Evolutionary conservation across 2,113 vertebrate species (phyloP).

Genomic region (Panthera tigris): DNA sequence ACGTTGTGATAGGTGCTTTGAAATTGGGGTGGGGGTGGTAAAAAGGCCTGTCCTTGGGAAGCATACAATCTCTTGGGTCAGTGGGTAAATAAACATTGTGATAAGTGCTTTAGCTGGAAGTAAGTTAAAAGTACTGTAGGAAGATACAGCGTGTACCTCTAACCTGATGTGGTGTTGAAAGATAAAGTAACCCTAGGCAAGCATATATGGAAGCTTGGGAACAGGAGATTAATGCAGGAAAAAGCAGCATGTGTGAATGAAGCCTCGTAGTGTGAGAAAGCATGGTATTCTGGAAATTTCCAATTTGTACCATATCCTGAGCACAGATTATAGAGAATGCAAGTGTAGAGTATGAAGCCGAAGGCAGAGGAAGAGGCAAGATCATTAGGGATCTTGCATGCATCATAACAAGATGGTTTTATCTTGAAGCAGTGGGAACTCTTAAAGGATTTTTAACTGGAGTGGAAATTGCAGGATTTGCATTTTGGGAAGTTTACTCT

Average conservation of each 20-base stretch:
- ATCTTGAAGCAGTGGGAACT: not conserved
- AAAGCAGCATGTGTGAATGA: not conserved
- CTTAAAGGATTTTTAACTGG: not conserved
- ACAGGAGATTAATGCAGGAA: not conserved
- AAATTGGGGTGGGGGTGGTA: accelerated
- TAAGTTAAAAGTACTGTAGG: not conserved
- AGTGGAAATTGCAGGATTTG: not conserved
- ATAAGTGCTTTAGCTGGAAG: not conserved
- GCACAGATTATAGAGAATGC: not conserved
- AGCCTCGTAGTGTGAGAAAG: not conserved
- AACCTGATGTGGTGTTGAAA: not conserved
- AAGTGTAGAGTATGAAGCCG: not conserved
- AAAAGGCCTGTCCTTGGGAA: not conserved
- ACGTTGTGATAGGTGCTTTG: not conserved
- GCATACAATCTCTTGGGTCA: not conserved
- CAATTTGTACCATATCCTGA: accelerated
- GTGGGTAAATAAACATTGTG: not conserved
- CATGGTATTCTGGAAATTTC: not conserved
- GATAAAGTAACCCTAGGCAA: not conserved
- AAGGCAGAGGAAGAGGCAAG: not conserved
- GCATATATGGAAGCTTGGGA: not conserved
- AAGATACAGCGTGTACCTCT: not conserved
- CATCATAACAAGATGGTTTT: not conserved
- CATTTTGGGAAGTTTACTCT: not conserved
- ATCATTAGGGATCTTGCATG: too few relatives aligned